phyloP scores from a whole-genome alignment of 1,140 invertebrate genomes.

The Drosophila ohnishii region DNA sequence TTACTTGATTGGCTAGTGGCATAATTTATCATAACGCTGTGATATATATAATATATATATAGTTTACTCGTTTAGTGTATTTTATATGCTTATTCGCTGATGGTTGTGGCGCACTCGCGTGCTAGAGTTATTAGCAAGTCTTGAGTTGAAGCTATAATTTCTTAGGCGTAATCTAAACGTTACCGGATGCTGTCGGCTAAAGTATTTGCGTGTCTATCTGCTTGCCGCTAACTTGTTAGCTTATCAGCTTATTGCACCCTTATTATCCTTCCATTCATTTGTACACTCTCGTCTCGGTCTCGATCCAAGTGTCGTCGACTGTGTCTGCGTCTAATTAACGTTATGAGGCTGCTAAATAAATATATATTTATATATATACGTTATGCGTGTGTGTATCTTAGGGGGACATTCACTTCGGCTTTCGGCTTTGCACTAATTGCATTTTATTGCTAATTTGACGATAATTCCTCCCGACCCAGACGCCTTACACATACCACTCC shows the following conservation, averaged over 20 bases:
- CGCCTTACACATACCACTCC: conserved; percentile 92
- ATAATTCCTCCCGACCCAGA: conserved; percentile 24
- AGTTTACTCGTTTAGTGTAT: conserved; percentile 52
- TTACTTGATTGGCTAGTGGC: conserved; percentile 79
- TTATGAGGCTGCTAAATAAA: conserved; percentile 58
- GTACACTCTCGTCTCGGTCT: conserved; percentile 47
- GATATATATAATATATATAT: conserved; percentile 68
- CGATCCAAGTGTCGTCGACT: conserved; percentile 28
- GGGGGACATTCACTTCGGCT: conserved; percentile 37
- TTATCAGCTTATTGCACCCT: conserved; percentile 35
- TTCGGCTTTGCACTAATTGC: conserved; percentile 47
- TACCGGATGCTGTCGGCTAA: conserved; percentile 54
- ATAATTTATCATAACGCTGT: conserved; percentile 71
- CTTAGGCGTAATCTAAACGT: conserved; percentile 64
- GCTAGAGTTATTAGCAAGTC: conserved; percentile 66
- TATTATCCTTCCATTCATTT: conserved; percentile 72
- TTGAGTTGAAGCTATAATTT: conserved; percentile 78
- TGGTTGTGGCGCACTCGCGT: conserved; percentile 34
- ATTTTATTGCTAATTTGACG: conserved; percentile 80
- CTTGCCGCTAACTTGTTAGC: conserved; percentile 26
- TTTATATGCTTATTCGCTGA: conserved; percentile 55
- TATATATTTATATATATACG: conserved; percentile 45
- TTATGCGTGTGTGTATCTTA: conserved; percentile 38
- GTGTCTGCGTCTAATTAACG: conserved; percentile 60
- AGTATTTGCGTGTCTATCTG: conserved; percentile 53